A percentile compares a stretch with the other conserved stretches of the same genome.
Conservation (phyloP, 2,113 vertebrate genomes). For the Chaetorhynchus papuensis region DNA sequence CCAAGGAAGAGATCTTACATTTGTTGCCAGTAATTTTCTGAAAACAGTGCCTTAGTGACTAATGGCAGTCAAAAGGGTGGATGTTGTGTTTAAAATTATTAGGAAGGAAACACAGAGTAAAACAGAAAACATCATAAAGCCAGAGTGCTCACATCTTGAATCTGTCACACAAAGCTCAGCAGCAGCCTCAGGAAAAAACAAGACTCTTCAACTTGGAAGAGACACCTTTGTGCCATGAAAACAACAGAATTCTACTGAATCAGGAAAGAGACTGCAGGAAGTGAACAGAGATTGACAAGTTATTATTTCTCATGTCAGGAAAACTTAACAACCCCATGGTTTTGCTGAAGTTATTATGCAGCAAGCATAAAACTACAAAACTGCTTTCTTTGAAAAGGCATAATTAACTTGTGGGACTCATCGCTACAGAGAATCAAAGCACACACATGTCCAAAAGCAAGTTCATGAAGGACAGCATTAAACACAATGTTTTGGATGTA, state of each 20-base stretch:
- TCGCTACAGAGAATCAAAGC: neutral
- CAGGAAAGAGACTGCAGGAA: neutral
- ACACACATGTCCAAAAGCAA: neutral
- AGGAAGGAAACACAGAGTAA: neutral
- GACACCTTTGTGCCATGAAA: rapidly evolving
- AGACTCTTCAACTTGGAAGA: neutral
- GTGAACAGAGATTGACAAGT: neutral
- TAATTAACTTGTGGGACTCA: neutral
- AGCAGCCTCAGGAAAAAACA: neutral
- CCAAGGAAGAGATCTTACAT: neutral
- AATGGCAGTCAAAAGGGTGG: neutral
- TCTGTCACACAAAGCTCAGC: neutral
- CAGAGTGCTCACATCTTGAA: neutral
- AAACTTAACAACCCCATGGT: neutral
- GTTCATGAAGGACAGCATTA: neutral
- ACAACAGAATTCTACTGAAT: neutral
- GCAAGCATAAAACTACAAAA: neutral
- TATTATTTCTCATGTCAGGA: neutral
- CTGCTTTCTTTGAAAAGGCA: neutral
- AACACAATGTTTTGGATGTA: neutral
- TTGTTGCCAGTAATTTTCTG: neutral
- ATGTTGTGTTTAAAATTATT: neutral
- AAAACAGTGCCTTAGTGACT: neutral
- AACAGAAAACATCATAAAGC: neutral
- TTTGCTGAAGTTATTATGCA: neutral